These are phyloP conservation scores for Lasioglossum calceatum DNA, from an alignment of 2,888 invertebrate species.

Conservation along the genomic window DNA sequence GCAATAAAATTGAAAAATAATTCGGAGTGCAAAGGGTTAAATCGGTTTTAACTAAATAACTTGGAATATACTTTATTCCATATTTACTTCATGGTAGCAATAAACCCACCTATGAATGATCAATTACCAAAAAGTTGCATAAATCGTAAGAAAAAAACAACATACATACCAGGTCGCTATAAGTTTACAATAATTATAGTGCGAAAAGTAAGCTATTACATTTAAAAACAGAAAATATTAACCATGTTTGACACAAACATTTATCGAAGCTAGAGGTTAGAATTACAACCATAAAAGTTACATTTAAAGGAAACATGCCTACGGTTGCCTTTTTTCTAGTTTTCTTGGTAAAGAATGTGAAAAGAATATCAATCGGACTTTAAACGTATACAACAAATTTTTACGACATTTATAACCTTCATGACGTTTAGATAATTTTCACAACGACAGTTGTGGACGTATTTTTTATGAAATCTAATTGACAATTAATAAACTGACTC, in stretches of 20 bases:
- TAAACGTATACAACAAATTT: slow-evolving; percentile 30
- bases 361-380: slow-evolving; percentile 20
- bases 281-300: not conserved
- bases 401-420: slow-evolving; percentile 60
- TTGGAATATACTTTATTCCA: not conserved
- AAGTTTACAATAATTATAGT: not conserved
- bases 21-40: not conserved
- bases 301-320: not conserved
- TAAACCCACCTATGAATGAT: slow-evolving; percentile 3
- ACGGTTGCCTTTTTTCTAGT: not conserved
- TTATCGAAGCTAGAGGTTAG: slow-evolving; percentile 25
- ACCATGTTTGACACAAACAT: not conserved
- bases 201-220: not conserved
- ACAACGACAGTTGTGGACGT: slow-evolving; percentile 11
- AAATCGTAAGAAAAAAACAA: slow-evolving; percentile 22
- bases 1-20: too few species aligned
- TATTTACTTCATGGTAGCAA: not conserved
- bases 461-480: slow-evolving; percentile 29
- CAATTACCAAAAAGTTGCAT: not conserved
- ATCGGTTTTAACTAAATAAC: not conserved
- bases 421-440: slow-evolving; percentile 36
- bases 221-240: not conserved
- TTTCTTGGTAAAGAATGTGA: not conserved
- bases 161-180: not conserved
- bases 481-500: slow-evolving; percentile 26